Conservation (phyloP, 1,140 invertebrate species). For the Drosophila yakuba region DNA sequence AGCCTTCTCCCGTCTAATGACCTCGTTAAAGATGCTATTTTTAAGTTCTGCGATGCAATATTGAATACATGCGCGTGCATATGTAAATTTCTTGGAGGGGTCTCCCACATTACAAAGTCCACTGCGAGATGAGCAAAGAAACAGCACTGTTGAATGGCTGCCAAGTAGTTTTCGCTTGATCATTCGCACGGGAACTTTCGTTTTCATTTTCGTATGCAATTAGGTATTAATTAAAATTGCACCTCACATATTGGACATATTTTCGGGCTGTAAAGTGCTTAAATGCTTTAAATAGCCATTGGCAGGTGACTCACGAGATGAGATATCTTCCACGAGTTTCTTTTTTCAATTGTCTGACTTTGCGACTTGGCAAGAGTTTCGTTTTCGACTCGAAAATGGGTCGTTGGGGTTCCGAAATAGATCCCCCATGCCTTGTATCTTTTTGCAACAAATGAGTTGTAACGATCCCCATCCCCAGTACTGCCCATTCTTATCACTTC, state of each 20-base stretch:
- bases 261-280: constrained; percentile 40
- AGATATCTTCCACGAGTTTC: constrained; percentile 25
- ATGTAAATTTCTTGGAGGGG: constrained; percentile 45
- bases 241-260: constrained; percentile 55
- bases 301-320: constrained; percentile 66
- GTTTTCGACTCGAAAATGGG: constrained; percentile 56
- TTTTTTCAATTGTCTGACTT: constrained; percentile 22
- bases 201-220: constrained; percentile 45
- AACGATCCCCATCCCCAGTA: constrained; percentile 33
- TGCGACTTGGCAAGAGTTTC: constrained; percentile 36
- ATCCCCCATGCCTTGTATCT: constrained; percentile 31
- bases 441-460: constrained; percentile 5
- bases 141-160: constrained; percentile 34
- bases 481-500: constrained; percentile 21
- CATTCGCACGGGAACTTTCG: constrained; percentile 36
- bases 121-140: constrained; percentile 6
- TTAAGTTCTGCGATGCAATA: constrained; percentile 57
- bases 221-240: constrained; percentile 65
- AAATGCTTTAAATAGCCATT: constrained; percentile 54
- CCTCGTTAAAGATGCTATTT: constrained; percentile 78
- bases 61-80: constrained; percentile 16
- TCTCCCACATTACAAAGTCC: constrained; percentile 64
- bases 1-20: constrained; percentile 68
- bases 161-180: constrained; percentile 25
- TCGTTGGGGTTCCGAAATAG: constrained; percentile 60